phyloP scores from a whole-genome alignment of 2,797 vertebrate genomes.

The Echeneis naucrates region DNA sequence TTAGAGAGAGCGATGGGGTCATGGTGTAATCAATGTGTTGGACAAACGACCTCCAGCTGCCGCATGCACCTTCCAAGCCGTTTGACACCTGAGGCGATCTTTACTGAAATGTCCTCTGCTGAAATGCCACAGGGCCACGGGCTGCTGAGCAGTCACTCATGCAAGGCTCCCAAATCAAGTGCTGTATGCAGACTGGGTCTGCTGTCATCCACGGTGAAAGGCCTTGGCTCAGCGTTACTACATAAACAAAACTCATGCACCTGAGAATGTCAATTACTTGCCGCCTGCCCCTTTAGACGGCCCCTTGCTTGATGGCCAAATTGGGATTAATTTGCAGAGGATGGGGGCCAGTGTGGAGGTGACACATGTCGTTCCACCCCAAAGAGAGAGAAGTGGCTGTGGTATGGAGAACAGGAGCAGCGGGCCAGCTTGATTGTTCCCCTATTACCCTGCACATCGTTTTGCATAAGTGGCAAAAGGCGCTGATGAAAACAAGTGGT shows the following conservation, averaged over 20 bases:
- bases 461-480: conserved; percentile 83
- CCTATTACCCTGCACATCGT: conserved; percentile 70
- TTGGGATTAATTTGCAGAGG: conserved; percentile 81
- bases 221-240: conserved; percentile 73
- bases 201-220: conserved; percentile 71
- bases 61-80: conserved; percentile 64
- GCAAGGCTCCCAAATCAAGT: conserved; percentile 73
- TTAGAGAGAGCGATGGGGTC: conserved; percentile 74
- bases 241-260: conserved; percentile 80
- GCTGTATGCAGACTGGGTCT: conserved; percentile 71
- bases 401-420: conserved; percentile 66
- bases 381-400: conserved; percentile 49
- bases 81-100: conserved; percentile 81
- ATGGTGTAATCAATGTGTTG: conserved; percentile 76
- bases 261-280: conserved; percentile 83
- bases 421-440: conserved; percentile 76
- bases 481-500: conserved; percentile 84
- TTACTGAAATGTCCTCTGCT: conserved; percentile 80
- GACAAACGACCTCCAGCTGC: conserved; percentile 80
- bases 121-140: conserved; percentile 80
- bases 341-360: conserved; percentile 72
- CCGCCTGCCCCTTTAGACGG: conserved; percentile 65
- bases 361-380: conserved; percentile 66
- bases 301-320: conserved; percentile 76
- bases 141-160: conserved; percentile 81